These are phyloP conservation scores for Drosophila prostipennis DNA, from an alignment of 2,888 invertebrate genomes.

Conservation along the genomic window DNA sequence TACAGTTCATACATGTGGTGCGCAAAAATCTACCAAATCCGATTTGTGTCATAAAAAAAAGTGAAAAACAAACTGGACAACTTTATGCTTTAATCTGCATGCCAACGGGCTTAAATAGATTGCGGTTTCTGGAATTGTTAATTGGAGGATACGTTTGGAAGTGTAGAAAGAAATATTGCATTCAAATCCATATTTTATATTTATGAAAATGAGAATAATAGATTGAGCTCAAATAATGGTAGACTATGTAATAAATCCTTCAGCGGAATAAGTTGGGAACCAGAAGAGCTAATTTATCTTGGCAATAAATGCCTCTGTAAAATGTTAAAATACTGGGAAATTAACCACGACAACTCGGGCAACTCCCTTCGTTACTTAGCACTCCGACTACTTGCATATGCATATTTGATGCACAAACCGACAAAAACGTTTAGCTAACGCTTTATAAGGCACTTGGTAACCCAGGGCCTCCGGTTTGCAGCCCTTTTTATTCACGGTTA, in stretches of 20 bases:
- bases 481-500: conserved; percentile 22
- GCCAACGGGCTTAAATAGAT: conserved; percentile 13
- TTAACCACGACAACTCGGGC: conserved; percentile 9
- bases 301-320: conserved; percentile 2
- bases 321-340: conserved; percentile 14
- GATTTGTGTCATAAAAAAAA: conserved; percentile 28
- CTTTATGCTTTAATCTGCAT: conserved; percentile 7
- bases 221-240: no score
- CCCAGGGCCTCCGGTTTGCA: not conserved
- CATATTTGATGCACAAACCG: conserved; percentile 35
- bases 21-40: conserved; percentile 31
- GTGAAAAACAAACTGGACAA: conserved; percentile 1
- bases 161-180: not conserved
- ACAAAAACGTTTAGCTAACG: conserved; percentile 40
- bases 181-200: not conserved
- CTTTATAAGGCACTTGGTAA: conserved; percentile 14
- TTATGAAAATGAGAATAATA: not conserved
- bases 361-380: conserved; percentile 12
- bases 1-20: not conserved
- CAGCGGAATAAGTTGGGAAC: not conserved
- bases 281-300: not conserved
- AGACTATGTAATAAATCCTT: not conserved
- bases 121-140: not conserved
- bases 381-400: conserved; percentile 28
- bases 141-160: not conserved